phyloP scores from a whole-genome alignment of 2,113 vertebrate genomes.

The Mungos mungo region DNA sequence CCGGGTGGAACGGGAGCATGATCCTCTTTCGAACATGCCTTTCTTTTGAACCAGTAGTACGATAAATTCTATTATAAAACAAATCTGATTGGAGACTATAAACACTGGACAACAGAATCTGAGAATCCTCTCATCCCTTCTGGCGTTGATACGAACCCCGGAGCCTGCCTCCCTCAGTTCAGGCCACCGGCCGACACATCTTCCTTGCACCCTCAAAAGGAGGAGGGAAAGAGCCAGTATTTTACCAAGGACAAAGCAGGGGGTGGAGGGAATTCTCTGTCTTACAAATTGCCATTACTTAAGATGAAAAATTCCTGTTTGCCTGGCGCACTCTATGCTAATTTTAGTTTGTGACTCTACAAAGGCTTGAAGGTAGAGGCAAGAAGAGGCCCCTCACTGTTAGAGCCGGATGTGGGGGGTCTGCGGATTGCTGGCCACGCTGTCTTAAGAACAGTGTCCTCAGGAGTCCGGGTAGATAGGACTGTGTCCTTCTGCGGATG shows the following conservation, averaged over 20 bases:
- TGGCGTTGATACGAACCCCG: background rate
- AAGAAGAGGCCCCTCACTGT: background rate
- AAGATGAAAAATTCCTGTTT: background rate
- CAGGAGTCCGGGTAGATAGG: background rate
- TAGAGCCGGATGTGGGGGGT: fast-evolving
- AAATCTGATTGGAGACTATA: background rate
- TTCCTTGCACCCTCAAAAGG: background rate
- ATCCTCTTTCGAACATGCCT: background rate
- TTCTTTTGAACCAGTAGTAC: background rate
- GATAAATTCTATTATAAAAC: background rate
- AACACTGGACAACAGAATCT: background rate
- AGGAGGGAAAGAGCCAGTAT: background rate
- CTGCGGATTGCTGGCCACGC: background rate
- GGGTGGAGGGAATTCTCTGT: background rate
- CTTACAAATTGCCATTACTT: background rate
- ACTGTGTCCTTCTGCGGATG: background rate
- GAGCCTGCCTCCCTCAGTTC: background rate
- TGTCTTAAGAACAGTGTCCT: background rate
- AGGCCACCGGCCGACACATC: background rate
- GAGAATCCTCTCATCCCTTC: background rate
- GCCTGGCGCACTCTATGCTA: background rate
- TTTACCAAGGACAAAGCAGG: background rate
- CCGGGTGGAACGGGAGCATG: background rate
- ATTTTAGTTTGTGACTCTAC: background rate
- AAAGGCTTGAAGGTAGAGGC: background rate